These are phyloP conservation scores for Ammodramus savannarum DNA, from an alignment of 2,113 vertebrate genomes.

Conservation along the genomic window DNA sequence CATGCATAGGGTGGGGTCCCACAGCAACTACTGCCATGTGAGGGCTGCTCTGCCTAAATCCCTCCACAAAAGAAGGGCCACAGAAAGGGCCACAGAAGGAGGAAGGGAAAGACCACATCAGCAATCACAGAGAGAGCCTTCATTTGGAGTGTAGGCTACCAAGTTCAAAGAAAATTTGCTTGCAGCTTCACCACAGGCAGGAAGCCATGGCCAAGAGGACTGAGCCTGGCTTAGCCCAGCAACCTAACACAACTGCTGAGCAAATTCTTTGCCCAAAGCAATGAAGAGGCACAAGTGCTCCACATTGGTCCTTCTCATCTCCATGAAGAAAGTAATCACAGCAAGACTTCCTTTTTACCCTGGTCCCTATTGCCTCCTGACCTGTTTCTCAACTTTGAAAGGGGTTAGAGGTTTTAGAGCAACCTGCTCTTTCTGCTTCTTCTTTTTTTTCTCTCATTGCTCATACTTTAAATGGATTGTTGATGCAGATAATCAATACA, in stretches of 20 bases:
- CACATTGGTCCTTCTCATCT: background rate
- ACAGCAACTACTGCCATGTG: background rate
- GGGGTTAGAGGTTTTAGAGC: background rate
- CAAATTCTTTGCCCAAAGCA: background rate
- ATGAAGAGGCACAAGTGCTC: background rate
- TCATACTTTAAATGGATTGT: background rate
- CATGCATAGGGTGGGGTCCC: background rate
- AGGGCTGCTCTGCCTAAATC: background rate
- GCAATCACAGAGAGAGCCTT: background rate
- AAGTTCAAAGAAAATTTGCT: background rate
- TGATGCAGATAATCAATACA: background rate
- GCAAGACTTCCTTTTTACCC: background rate
- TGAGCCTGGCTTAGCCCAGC: background rate
- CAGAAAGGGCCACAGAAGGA: background rate
- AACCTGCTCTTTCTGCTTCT: background rate
- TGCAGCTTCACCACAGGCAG: fast-evolving
- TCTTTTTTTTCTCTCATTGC: background rate
- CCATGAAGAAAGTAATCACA: background rate
- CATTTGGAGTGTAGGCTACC: background rate
- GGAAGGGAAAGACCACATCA: background rate
- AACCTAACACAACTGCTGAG: background rate
- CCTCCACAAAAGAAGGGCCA: background rate
- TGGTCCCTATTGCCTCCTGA: background rate
- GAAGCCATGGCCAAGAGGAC: background rate
- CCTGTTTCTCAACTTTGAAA: background rate